Evolutionary conservation across 2,113 vertebrate genomes (phyloP).

Genomic region (Elephantulus edwardii): DNA sequence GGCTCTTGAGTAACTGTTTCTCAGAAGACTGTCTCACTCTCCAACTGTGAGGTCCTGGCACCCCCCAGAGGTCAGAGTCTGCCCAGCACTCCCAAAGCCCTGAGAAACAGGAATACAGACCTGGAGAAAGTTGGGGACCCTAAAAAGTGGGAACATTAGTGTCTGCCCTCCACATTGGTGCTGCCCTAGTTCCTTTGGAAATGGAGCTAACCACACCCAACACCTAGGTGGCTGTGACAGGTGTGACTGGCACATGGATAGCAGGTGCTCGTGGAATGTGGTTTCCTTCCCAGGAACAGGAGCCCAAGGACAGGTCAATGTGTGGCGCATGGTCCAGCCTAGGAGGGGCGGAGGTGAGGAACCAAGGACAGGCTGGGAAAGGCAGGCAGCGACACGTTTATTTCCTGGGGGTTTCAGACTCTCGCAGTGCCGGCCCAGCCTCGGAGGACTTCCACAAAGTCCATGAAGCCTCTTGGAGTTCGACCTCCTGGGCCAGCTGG

Average conservation of each 20-base stretch:
- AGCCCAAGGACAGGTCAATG: neutral
- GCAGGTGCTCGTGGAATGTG: too few species aligned
- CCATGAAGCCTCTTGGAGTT: neutral
- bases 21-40: conserved; percentile 3
- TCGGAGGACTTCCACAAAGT: neutral
- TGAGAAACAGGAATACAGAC: too few species aligned
- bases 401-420: conserved; percentile 11
- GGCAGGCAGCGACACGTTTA: conserved; percentile 36
- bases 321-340: neutral
- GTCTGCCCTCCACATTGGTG: neutral
- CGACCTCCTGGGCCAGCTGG: conserved; percentile 58
- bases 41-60: conserved; percentile 59
- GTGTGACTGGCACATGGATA: neutral
- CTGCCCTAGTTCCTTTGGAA: neutral
- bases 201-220: neutral
- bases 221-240: neutral
- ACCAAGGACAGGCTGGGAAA: neutral
- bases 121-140: neutral
- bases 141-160: neutral
- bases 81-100: neutral
- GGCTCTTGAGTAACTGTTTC: neutral
- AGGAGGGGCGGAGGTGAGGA: fast-evolving
- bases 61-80: conserved; percentile 66
- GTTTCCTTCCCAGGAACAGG: neutral
- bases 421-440: neutral